A percentile compares a stretch with the other conserved stretches of the same genome.
These are phyloP conservation scores for Tenthredo livida DNA, from an alignment of 2,888 invertebrate genomes.

Conservation along the genomic window DNA sequence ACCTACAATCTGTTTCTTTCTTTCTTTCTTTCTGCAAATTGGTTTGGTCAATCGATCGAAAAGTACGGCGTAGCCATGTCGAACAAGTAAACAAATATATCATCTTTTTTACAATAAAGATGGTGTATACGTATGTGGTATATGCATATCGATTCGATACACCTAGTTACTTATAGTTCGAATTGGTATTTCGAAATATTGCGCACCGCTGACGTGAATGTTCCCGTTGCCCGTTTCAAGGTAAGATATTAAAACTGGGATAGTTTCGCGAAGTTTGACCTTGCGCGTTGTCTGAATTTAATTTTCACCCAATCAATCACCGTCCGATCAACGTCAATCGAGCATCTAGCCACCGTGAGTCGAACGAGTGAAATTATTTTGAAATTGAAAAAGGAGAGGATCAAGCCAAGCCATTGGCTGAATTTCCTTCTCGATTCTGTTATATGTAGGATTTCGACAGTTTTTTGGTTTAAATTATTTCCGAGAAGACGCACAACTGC, in stretches of 20 bases:
- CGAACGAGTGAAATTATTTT: background rate
- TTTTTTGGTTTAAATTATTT: background rate
- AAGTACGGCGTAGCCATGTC: background rate
- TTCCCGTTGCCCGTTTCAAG: background rate
- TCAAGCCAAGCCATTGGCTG: background rate
- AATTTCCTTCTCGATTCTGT: background rate
- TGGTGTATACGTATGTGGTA: background rate
- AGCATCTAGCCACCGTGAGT: background rate
- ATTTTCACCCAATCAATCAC: constrained; percentile 38
- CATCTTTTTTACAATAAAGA: background rate
- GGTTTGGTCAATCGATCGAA: background rate
- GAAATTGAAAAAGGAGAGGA: background rate
- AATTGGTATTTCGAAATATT: constrained; percentile 8
- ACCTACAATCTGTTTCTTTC: background rate
- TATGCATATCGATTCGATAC: background rate
- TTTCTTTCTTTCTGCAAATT: background rate
- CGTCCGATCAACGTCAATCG: background rate
- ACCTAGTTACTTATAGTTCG: background rate
- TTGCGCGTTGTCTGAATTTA: constrained; percentile 26
- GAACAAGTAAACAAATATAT: background rate
- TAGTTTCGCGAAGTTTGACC: constrained; percentile 17
- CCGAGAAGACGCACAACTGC: background rate
- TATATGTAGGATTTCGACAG: background rate
- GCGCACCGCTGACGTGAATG: background rate
- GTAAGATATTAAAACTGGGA: background rate